phyloP scores from a whole-genome alignment of 2,797 vertebrate genomes.

The Hirundo rustica region DNA sequence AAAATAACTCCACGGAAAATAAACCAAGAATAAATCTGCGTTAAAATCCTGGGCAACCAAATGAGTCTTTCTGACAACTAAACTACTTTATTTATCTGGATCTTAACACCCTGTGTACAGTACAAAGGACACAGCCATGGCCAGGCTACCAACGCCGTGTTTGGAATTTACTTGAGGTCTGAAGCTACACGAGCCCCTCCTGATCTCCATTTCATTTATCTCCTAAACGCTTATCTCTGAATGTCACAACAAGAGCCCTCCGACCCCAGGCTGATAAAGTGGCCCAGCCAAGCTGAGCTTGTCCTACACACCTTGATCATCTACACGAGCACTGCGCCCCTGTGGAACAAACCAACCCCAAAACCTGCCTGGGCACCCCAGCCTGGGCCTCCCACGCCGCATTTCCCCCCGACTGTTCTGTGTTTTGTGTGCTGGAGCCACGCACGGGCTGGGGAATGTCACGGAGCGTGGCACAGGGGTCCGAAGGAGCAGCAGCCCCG shows the following conservation, averaged over 20 bases:
- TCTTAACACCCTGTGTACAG: not conserved
- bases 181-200: not conserved
- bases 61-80: constrained; percentile 6
- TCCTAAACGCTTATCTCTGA: constrained; percentile 20
- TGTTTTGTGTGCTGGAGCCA: not conserved
- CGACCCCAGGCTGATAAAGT: not conserved
- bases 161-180: not conserved
- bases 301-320: not conserved
- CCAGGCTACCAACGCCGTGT: not conserved
- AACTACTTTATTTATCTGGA: not conserved
- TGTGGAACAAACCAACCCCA: not conserved
- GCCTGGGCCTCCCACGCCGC: accelerated
- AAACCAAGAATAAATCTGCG: constrained; percentile 19
- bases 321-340: not conserved
- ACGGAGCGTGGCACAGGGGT: not conserved
- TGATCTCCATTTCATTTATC: constrained; percentile 23
- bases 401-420: not conserved
- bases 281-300: not conserved
- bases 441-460: not conserved
- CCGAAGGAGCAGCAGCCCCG: not conserved
- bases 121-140: not conserved
- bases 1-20: constrained; percentile 25
- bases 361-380: not conserved
- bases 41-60: not conserved
- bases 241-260: constrained; percentile 13